Base-by-base conservation (phyloP, 2,888 invertebrate genomes). In the Scaptomyza flava region DNA sequence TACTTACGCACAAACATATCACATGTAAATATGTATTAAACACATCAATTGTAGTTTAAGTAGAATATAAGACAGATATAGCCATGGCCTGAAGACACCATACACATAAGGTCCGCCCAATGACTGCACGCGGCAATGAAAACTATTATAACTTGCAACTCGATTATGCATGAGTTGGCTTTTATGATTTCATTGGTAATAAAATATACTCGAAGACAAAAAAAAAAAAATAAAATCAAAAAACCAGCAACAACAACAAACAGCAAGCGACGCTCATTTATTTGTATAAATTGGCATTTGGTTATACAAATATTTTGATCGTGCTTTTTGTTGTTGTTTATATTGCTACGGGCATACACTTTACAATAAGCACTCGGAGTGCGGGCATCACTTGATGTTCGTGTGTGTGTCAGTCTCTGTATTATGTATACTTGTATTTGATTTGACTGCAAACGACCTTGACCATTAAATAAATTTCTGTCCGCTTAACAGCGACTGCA, bases 401-500 rank as follows among this genome's bases (percentile, higher is more conserved):
- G 23, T 46, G 23, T 36, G n/a, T 45, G 17, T 38, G 34, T 41
- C 23, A 48, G 48, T 43, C 14, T 38, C 5, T 48, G 38, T 69
- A 6, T 48, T 59, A 43, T 66, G 51, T 59, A 43, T 66, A 20
- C 46, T 30, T 68, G 61, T 59, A 31, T 69, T 71, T 74, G 75
- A 75, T 81, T 87, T 74, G 79, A 79, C 81, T 77, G 77, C 75
- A 79, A 80, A 73, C 84, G 87, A 84, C 89, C 87, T 87, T 89
- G 87, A 87, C 87, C 89, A 87, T 89, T 88, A 77, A 89, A 88
- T 66, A 73, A 57, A 77, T 76, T 77, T 82, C 54, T 68, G 59
- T 50, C 27, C 59, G 57, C 68, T 68, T 64, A 68, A 53, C 68
- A 58, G 60, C 41, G 50, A 77, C 70, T 81, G 67, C 85, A 87